Evolutionary conservation across 2,888 invertebrate species (phyloP), one percentile per base, ranked within the genome.

Genomic region (Villa cingulata): DNA sequence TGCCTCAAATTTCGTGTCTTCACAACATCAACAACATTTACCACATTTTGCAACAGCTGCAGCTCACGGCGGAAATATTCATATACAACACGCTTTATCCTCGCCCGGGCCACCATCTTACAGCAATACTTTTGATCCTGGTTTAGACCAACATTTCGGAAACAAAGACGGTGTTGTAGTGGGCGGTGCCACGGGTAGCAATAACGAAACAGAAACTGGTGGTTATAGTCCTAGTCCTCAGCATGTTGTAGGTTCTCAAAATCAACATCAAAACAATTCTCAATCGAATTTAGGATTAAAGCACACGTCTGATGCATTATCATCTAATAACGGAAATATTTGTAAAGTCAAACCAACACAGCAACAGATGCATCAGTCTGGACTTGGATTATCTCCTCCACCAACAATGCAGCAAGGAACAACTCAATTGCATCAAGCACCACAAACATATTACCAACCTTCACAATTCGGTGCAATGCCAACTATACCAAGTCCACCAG

Each of bases 291-390:
- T 73, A 53, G 64, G 52, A 7, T 43, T 58, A 43, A 71, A 65
- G 48, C 66, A 70, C 9, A 53, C 54, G 18, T 54, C 52, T 1
- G 74, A 74, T 51, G 68, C 71, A 2, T 74, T 76, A 43, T 74
- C 76, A 15, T 71, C 64, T 59, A 74, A 77, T 41, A 79, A 81
- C 64, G 32, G 62, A 49, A 80, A 86, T 66, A 83, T 84, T 49
- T 84, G 84, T 70, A 84, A 84, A 74, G 87, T 87, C 59, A 87
- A 88, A 68, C 87, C 87, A 48, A 79, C 78, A 5, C 88, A 90
- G 65, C 90, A 88, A 68, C 77, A 87, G 56, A 56, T 59, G 55
- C 66, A 67, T 57, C 62, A 62, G 53, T 57, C 59, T 7, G 57
- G 62, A 1, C 65, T 74, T 58, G 73, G 68, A 18, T 63, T 76